Evolutionary conservation across 2,797 vertebrate species (phyloP).

Genomic region (Tachyglossus aculeatus): DNA sequence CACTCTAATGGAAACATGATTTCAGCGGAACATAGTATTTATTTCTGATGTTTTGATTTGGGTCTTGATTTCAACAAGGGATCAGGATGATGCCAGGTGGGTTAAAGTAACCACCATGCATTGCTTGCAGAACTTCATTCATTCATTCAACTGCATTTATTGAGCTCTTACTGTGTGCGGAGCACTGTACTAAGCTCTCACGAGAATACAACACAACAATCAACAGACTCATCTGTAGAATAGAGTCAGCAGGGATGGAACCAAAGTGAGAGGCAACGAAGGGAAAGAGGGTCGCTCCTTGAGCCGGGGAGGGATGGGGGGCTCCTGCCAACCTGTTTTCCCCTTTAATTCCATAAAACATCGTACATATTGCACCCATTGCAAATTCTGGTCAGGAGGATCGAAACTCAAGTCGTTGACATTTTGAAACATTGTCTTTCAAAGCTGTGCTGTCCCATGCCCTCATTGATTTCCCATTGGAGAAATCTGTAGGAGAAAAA

Average conservation of each 20-base stretch:
- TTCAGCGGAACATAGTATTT: background rate
- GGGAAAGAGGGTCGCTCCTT: background rate
- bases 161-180: no score
- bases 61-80: conserved; percentile 17
- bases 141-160: no score
- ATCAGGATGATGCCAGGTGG: conserved; percentile 22
- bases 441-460: conserved; percentile 54
- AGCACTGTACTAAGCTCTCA: no score
- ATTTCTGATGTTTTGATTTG: conserved; percentile 8
- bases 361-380: conserved; percentile 68
- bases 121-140: background rate
- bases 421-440: conserved; percentile 77
- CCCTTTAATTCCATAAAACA: conserved; percentile 61
- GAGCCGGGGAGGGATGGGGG: conserved; percentile 4
- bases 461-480: conserved; percentile 73
- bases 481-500: conserved; percentile 61
- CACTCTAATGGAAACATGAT: background rate
- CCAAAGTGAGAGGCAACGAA: conserved; percentile 8
- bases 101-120: background rate
- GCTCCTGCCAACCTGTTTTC: conserved; percentile 57
- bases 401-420: conserved; percentile 73
- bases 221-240: no score
- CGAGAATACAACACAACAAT: no score
- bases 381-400: conserved; percentile 67
- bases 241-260: conserved; percentile 34